Evolutionary conservation across 2,888 invertebrate genomes (phyloP), one percentile per base, ranked within the genome.

Genomic region (Ennomos erosarius): DNA sequence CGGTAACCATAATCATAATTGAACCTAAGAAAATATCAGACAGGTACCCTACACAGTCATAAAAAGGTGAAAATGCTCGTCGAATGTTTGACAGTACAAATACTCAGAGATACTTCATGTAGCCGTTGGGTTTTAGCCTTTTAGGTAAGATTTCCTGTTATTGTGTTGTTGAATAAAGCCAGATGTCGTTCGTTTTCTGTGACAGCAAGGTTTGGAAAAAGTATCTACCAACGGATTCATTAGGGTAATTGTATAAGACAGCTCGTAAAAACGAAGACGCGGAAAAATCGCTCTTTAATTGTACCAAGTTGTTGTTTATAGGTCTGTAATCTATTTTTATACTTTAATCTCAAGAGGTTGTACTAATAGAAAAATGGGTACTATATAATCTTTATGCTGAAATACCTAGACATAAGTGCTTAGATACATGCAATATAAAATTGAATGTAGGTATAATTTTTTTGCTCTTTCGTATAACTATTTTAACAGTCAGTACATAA

Each of bases 131-230:
- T 49, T 46, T 43, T 10, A 26, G 34, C 10, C 45, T 40, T 50
- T 36, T 67, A 71, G 75, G 74, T 75, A 76, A 76, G 72, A 64
- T 73, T 67, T 75, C 70, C 69, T 65, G 71, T 76, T 39, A 59
- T 55, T 60, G 48, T 53, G 58, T 38, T 75, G 72, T 73, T 71
- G 70, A 77, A 76, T 73, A 74, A 75, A 79, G 69, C 74, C 68
- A 67, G 69, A 73, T 73, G 73, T 73, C 62, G 72, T 73, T 73
- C 60, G 63, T 71, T 75, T 70, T 69, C 57, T 50, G 46, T 59
- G 65, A 71, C 70, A 73, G 68, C 49, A 66, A 65, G 62, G 48
- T 67, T 64, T 60, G 49, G 61, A 66, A 68, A 69, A 59, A 65
- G 72, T 72, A 72, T 70, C 68, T 63, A 33, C 39, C 36, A 50